A percentile compares a stretch with the other conserved stretches of the same genome.
These are phyloP conservation scores for Falco concolor DNA, from an alignment of 2,797 vertebrate species.

Conservation along the genomic window DNA sequence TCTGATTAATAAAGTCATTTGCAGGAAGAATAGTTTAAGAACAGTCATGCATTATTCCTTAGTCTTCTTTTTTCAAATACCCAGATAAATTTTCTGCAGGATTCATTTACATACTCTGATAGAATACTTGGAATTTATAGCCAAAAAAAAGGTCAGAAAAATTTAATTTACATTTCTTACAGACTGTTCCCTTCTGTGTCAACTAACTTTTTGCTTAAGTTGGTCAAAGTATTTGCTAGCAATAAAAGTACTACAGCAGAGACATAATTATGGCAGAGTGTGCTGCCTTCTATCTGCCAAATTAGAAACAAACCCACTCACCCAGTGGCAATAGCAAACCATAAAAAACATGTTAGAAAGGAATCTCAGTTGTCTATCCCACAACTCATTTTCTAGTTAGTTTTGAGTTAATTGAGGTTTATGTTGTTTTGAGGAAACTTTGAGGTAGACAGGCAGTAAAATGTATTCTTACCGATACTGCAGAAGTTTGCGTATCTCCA, in stretches of 20 bases:
- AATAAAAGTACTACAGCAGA: neutral
- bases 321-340: fast-evolving
- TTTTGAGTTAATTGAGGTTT: neutral
- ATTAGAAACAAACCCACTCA: neutral
- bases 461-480: neutral
- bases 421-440: neutral
- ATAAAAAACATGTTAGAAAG: neutral
- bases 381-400: neutral
- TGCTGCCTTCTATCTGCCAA: neutral
- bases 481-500: neutral
- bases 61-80: neutral
- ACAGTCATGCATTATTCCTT: neutral
- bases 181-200: neutral
- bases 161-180: neutral
- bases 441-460: neutral
- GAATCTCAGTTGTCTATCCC: neutral
- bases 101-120: neutral
- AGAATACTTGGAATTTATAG: neutral
- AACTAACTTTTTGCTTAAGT: neutral
- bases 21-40: neutral
- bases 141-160: neutral
- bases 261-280: neutral
- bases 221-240: neutral
- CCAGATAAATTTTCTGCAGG: neutral
- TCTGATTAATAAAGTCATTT: neutral